Evolutionary conservation across 2,797 vertebrate species (phyloP).

Genomic region (Cichlasoma orientale): DNA sequence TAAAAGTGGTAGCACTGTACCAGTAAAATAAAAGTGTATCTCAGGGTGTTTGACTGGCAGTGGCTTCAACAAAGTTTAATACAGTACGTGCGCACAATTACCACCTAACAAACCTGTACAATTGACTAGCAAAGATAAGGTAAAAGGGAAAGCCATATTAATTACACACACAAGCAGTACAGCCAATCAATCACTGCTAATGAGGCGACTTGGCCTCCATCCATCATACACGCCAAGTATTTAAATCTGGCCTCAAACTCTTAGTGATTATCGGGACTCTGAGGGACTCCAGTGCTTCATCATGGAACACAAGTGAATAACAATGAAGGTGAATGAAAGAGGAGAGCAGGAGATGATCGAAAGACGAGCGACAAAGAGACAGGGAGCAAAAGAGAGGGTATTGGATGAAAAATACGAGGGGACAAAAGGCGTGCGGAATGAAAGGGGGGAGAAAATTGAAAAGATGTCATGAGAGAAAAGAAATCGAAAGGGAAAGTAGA

Average conservation of each 20-base stretch:
- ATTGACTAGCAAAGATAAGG: conserved; percentile 37
- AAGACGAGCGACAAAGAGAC: conserved; percentile 23
- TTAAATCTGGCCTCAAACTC: conserved; percentile 71
- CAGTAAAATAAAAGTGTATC: conserved; percentile 1
- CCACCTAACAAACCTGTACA: conserved; percentile 42
- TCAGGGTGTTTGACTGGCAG: conserved; percentile 3
- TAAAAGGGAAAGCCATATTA: conserved; percentile 67
- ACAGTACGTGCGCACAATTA: not conserved
- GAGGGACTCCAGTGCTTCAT: conserved; percentile 66
- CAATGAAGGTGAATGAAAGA: conserved; percentile 71
- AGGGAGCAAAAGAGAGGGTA: conserved; percentile 10
- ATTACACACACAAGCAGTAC: conserved; percentile 61
- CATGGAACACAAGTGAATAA: conserved; percentile 70
- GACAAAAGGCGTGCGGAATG: conserved; percentile 56
- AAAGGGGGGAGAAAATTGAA: conserved; percentile 55
- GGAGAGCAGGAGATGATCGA: conserved; percentile 46
- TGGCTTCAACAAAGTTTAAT: conserved; percentile 22
- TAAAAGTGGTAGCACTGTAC: not conserved
- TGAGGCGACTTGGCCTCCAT: conserved; percentile 71
- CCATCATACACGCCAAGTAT: conserved; percentile 74
- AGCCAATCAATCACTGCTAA: conserved; percentile 77
- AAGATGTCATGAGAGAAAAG: conserved; percentile 48
- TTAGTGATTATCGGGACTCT: conserved; percentile 69
- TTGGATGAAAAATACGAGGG: conserved; percentile 42
- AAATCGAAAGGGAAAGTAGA: conserved; percentile 56